Percentiles rank a stretch among this genome's conserved stretches.
Evolutionary conservation across 1,140 invertebrate genomes (phyloP).

Genomic region (Drosophila kikkawai): DNA sequence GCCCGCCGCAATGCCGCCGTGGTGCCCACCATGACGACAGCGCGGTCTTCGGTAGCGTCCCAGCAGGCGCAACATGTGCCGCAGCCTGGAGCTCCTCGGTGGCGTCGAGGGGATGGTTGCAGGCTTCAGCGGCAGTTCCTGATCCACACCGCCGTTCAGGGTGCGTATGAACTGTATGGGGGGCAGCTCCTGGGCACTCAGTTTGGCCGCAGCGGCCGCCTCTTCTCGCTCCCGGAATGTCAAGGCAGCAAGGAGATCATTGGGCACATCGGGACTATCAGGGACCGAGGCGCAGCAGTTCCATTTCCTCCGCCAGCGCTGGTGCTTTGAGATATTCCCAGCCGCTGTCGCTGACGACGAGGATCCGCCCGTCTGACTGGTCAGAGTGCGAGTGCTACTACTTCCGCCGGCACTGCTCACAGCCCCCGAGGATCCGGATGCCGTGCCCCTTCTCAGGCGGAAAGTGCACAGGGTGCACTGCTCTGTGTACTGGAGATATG

Average conservation of each 20-base stretch:
- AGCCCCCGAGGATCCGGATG: constrained; percentile 23
- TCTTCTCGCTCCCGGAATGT: constrained; percentile 62
- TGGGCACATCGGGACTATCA: constrained; percentile 86
- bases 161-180: constrained; percentile 78
- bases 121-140: constrained; percentile 49
- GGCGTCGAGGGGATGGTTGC: constrained; percentile 30
- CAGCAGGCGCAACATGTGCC: constrained; percentile 80
- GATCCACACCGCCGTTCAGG: constrained; percentile 53
- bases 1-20: constrained; percentile 21
- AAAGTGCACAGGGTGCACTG: constrained; percentile 84
- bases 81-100: constrained; percentile 63
- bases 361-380: constrained; percentile 59
- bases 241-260: constrained; percentile 74
- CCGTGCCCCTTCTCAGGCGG: constrained; percentile 57
- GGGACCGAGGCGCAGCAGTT: constrained; percentile 87
- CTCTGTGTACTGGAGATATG: constrained; percentile 79
- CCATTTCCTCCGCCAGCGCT: constrained; percentile 86
- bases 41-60: constrained; percentile 72
- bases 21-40: constrained; percentile 53
- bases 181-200: constrained; percentile 71
- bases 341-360: constrained; percentile 49
- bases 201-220: constrained; percentile 45
- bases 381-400: constrained; percentile 61
- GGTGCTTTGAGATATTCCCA: constrained; percentile 82
- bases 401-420: constrained; percentile 52